Base-by-base conservation (phyloP, 2,888 invertebrate species). In the Drosophila atripex region DNA sequence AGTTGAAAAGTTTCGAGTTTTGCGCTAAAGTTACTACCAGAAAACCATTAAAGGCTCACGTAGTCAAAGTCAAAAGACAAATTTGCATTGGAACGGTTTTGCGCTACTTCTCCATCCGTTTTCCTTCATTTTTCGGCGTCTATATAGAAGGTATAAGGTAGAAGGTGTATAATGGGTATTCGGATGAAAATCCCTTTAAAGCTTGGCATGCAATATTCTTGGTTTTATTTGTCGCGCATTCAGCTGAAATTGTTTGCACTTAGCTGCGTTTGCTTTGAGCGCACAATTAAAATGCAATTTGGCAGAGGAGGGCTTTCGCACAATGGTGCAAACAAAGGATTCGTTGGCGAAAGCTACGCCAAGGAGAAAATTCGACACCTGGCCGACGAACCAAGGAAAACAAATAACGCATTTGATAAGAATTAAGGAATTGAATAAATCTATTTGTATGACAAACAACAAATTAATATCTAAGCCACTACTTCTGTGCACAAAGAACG, bases 241-340 rank as follows among this genome's bases (percentile, higher is more conserved):
- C 78, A 82, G 70, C 56, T 74, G 70, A 66, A 75, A 77, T 78
- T 77, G 71, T 83, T 77, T 80, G 73, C 86, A 73, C 83, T 73
- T 73, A 75, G 75, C 49, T 86, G 76, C 63, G 56, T 75, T 75
- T 53, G 30, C 73, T 83, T 77, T 74, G 71, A 77, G 65, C 55
- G 78, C 71, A 73, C 84, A 86, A 86, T 86, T 83, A 86, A 78
- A 83, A 86, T 84, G 78, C 78, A 84, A 83, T 86, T 86, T 86
- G 63, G 38, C 47, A 66, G n/a, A 38, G 57, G 38, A 70, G 71
- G 65, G 41, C 45, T 38, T 23, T 55, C 64, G 66, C 53, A 69
- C 68, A 65, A 77, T 78, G 64, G 63, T 45, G 50, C 47, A 50
- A 69, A 69, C 59, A 78, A 72, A 66, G 49, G 71, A 56, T 53